Conservation (phyloP, 2,113 vertebrate genomes). For the Tyto alba region DNA sequence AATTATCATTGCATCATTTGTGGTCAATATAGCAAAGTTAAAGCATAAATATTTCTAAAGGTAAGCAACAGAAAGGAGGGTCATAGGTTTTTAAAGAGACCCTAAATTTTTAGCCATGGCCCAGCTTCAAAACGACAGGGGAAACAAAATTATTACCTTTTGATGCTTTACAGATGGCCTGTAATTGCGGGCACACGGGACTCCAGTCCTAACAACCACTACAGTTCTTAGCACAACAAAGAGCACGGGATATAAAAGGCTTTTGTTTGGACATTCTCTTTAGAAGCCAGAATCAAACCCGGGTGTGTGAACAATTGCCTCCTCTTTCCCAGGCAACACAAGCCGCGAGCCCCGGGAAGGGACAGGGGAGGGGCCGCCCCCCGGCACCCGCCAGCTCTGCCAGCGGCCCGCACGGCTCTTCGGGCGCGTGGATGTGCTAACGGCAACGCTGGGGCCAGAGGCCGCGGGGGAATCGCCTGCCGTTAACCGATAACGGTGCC, state of each 20-base stretch:
- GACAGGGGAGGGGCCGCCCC: not conserved
- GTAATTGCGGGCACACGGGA: not conserved
- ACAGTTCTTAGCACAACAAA: not conserved
- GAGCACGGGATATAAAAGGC: not conserved
- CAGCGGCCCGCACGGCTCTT: not conserved
- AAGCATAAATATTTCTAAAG: not conserved
- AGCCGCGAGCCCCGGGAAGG: fast-evolving
- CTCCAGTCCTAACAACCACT: not conserved
- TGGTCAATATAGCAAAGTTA: fast-evolving
- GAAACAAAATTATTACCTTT: not conserved
- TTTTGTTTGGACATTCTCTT: not conserved
- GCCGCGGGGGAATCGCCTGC: not conserved
- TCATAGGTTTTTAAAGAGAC: not conserved
- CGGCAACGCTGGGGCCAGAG: fast-evolving
- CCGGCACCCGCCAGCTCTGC: not conserved
- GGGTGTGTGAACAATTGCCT: not conserved
- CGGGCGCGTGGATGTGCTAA: fast-evolving
- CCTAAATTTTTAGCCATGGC: not conserved
- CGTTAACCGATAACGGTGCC: not conserved
- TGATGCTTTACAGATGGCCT: not conserved
- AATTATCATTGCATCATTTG: not conserved
- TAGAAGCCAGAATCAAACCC: not conserved
- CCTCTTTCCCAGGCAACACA: fast-evolving
- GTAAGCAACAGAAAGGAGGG: not conserved
- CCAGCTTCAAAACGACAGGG: not conserved